These are phyloP conservation scores for Hemitrygon akajei DNA, from an alignment of 2,797 vertebrate species.

Conservation along the genomic window DNA sequence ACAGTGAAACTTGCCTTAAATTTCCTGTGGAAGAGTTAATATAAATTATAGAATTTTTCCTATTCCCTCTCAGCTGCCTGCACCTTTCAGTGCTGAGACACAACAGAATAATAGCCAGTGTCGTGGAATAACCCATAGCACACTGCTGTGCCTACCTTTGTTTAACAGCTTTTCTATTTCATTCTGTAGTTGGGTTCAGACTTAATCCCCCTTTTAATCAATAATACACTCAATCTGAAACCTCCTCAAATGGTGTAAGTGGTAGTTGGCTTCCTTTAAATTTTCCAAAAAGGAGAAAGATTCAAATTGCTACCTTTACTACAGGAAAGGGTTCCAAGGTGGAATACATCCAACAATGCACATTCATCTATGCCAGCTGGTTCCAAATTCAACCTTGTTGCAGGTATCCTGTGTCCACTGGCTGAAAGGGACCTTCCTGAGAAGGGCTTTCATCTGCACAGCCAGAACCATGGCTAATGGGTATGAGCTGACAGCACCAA, in stretches of 20 bases:
- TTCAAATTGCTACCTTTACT: background rate
- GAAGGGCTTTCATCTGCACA: too few relatives aligned
- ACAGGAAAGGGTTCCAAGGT: background rate
- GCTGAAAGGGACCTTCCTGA: background rate
- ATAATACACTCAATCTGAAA: background rate
- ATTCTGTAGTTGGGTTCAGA: background rate
- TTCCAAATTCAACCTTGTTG: background rate
- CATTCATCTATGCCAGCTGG: background rate
- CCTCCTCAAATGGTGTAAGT: background rate
- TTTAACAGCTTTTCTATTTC: background rate
- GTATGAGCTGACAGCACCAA: background rate
- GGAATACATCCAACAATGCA: too few relatives aligned
- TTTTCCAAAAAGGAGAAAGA: too few relatives aligned
- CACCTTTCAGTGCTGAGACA: background rate
- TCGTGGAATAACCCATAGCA: background rate
- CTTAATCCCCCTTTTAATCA: background rate
- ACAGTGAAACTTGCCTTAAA: background rate
- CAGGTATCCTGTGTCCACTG: background rate
- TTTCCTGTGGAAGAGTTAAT: background rate
- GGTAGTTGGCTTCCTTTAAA: background rate
- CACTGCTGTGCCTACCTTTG: background rate
- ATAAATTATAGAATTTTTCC: background rate
- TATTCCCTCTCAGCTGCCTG: background rate
- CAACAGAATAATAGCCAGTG: background rate
- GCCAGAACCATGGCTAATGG: background rate